Percentiles rank a stretch among this genome's conserved stretches.
Evolutionary conservation across 92 coral and sea anemone genomes (phyloP).

Genomic region (Porites cylindrica): DNA sequence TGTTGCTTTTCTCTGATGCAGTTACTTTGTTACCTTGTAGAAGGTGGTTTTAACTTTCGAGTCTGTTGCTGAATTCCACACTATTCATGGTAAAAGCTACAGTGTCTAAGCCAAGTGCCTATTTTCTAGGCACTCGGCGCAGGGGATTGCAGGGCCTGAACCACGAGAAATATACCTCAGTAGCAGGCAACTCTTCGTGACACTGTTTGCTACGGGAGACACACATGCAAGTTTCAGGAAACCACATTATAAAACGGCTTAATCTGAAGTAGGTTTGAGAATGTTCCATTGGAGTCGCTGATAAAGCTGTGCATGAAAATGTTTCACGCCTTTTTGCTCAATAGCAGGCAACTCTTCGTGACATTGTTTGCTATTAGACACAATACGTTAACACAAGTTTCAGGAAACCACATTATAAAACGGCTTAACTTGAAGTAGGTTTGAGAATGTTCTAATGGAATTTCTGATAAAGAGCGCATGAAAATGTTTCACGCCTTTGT

Average conservation of each 20-base stretch:
- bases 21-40: neutral
- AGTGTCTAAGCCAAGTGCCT: too few relatives aligned
- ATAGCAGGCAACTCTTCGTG: neutral
- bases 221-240: slow-evolving; percentile 17
- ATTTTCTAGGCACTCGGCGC: too few relatives aligned
- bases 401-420: slow-evolving; percentile 46
- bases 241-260: slow-evolving; percentile 45
- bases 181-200: neutral
- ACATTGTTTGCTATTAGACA: neutral
- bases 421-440: slow-evolving; percentile 35
- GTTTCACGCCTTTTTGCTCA: neutral
- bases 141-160: too few relatives aligned
- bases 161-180: too few relatives aligned
- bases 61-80: neutral
- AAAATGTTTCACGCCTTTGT: neutral
- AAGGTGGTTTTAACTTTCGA: neutral
- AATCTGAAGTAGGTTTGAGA: slow-evolving; percentile 22
- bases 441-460: slow-evolving; percentile 7
- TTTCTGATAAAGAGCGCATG: neutral
- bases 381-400: slow-evolving; percentile 1
- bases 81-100: too few relatives aligned
- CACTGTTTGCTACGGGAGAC: neutral
- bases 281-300: neutral
- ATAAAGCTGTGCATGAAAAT: neutral
- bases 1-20: neutral